Base-by-base conservation (phyloP, 2,113 vertebrate species). In the Lophura nycthemera region DNA sequence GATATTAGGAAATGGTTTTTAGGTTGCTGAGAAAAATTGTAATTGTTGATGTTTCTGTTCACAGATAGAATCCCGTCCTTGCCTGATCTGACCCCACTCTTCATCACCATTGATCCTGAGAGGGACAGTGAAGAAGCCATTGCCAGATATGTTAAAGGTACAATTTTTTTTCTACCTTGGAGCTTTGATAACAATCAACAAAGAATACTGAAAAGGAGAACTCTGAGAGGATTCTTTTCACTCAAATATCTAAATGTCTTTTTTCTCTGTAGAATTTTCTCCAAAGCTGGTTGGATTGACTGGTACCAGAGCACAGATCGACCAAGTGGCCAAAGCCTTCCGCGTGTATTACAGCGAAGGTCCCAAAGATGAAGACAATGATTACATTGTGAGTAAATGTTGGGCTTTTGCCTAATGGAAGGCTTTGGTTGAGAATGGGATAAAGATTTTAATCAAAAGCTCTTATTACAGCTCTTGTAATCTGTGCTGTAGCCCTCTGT, bases 91-190 rank as follows among this genome's bases (percentile, higher is more conserved):
- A 99, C 98, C 6, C 99, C 99, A 0, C 91, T 99, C 36, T 98
- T 99, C 96, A 99, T 99, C 98, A 99, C 98, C 72, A 99, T 99
- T 36, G 99, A 99, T 92, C 99, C 99, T 4, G 98, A 99, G 47
- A 97, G 99, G 80, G 99, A 99, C 96, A 98, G 92, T 1, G 80
- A 98, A 52, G 98, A 99, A 96, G 99, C 99, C 77, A 94, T 99
- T 70, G 98, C 98, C 40, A 96, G 93, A 22, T 99, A 99, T 17
- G 98, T 99, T 57, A 99, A 99, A 99, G 99, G 99, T 99, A 96
- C 52, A 83, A 3, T 56, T 90, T 47, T 83, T 84, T 95, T 47
- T 65, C 50, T 52, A 57, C 45, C 29, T 63, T 10, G 0, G 0
- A 77, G 29, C 65, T 70, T 88, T 87, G n/a, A n/a, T 2, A 38